phyloP scores from a whole-genome alignment of 2,888 invertebrate species.

The Sycophila texana region DNA sequence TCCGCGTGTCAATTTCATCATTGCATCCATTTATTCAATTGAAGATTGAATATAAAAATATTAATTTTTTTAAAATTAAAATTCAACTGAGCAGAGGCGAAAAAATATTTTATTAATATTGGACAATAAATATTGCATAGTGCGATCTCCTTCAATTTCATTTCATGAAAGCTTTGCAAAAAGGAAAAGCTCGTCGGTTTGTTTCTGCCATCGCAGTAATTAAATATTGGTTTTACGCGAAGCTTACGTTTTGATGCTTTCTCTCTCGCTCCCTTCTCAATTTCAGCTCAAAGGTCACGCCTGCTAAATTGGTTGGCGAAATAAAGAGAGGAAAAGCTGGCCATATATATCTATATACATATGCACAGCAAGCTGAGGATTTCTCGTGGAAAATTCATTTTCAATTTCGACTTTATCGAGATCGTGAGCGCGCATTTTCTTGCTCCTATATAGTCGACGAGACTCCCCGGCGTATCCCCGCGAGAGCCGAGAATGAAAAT shows the following conservation, averaged over 20 bases:
- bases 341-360: neutral
- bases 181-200: no score
- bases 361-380: neutral
- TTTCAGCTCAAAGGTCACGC: slow-evolving; percentile 15
- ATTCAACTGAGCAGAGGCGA: neutral
- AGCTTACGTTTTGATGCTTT: neutral
- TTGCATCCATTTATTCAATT: no score
- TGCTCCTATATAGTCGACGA: neutral
- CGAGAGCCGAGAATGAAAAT: slow-evolving; percentile 15
- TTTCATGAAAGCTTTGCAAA: no score
- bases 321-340: neutral
- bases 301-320: slow-evolving; percentile 20
- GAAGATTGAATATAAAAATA: no score
- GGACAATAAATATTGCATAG: neutral
- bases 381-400: slow-evolving; percentile 33
- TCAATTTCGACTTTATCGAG: slow-evolving; percentile 33
- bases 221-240: slow-evolving; percentile 14
- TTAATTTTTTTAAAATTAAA: neutral
- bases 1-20: no score
- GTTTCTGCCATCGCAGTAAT: neutral
- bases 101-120: neutral
- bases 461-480: neutral
- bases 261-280: neutral
- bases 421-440: slow-evolving; percentile 34
- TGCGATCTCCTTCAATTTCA: neutral